Percentiles rank a stretch among this genome's conserved stretches.
Conservation (phyloP, 2,888 invertebrate species). For the Vanessa cardui region DNA sequence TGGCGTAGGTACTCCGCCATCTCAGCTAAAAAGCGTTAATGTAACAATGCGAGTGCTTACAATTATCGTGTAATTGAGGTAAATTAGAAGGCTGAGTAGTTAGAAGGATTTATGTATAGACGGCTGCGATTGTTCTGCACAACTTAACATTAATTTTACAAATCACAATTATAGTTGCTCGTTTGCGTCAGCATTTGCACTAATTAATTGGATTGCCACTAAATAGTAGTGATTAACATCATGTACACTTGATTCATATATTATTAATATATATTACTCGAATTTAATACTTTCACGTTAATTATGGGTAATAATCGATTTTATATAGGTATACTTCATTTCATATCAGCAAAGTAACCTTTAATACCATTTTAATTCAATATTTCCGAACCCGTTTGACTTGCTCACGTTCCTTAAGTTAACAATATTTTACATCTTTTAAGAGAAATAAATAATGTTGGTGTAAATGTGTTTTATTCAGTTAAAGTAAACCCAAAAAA, state of each 20-base stretch:
- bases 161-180: conserved; percentile 61
- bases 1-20: conserved; percentile 18
- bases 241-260: conserved; percentile 6
- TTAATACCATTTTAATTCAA: no score
- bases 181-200: conserved; percentile 46
- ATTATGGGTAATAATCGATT: no score
- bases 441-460: no score
- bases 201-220: conserved; percentile 32
- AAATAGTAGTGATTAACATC: conserved; percentile 18
- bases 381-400: no score
- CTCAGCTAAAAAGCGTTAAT: conserved; percentile 32
- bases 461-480: no score
- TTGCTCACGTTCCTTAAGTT: no score
- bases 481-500: no score
- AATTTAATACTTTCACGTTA: neutral
- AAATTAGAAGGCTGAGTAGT: conserved; percentile 49
- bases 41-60: conserved; percentile 38
- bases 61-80: conserved; percentile 38
- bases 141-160: conserved; percentile 56
- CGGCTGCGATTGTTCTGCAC: conserved; percentile 51
- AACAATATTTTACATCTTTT: no score
- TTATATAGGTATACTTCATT: no score
- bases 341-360: no score
- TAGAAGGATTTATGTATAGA: conserved; percentile 46
- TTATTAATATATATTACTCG: neutral